phyloP scores from a whole-genome alignment of 2,797 vertebrate genomes.

The Lithobates sylvaticus region DNA sequence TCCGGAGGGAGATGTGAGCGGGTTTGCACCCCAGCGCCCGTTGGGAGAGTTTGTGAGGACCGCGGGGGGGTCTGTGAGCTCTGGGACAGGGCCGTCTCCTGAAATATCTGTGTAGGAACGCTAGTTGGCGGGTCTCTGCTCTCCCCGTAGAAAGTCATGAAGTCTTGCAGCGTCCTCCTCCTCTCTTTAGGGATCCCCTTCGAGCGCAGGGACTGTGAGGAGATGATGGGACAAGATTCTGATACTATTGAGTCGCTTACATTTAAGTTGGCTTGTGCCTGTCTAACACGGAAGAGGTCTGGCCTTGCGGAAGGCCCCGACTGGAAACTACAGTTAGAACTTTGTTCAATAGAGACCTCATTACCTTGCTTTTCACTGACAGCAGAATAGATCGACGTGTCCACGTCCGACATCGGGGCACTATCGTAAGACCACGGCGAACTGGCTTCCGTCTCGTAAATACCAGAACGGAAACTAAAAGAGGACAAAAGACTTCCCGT shows the following conservation, averaged over 20 bases:
- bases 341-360: neutral
- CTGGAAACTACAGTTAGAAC: neutral
- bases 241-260: too few species aligned
- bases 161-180: slow-evolving; percentile 66
- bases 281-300: too few species aligned
- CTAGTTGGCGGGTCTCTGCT: neutral
- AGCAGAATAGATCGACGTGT: neutral
- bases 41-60: too few species aligned
- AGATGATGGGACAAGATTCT: neutral
- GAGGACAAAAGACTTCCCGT: slow-evolving; percentile 84
- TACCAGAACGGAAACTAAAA: slow-evolving; percentile 72
- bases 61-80: too few species aligned
- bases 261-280: neutral
- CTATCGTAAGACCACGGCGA: neutral
- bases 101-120: neutral
- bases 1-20: rapidly evolving
- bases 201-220: slow-evolving; percentile 61
- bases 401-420: slow-evolving; percentile 5
- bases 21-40: neutral
- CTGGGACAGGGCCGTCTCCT: neutral
- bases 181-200: slow-evolving; percentile 67
- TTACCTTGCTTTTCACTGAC: too few species aligned
- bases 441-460: slow-evolving; percentile 55
- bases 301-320: rapidly evolving
- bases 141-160: slow-evolving; percentile 47